Percentiles rank a stretch among this genome's conserved stretches.
phyloP scores from a whole-genome alignment of 2,888 invertebrate genomes.

The Cylindroiulus punctatus region DNA sequence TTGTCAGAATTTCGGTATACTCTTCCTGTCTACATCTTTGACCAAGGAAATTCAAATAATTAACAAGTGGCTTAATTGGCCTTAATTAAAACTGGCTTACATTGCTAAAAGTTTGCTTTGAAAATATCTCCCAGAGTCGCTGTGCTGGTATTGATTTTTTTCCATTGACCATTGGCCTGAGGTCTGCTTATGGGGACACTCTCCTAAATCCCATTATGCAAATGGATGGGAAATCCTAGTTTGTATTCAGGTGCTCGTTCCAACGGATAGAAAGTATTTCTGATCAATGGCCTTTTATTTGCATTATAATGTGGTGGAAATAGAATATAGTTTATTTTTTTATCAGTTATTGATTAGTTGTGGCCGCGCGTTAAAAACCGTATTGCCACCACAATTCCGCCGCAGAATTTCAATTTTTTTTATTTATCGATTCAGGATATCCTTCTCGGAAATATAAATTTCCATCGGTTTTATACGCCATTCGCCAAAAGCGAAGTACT shows the following conservation, averaged over 20 bases:
- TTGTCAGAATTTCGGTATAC: no score
- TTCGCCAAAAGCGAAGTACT: neutral
- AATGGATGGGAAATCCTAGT: neutral
- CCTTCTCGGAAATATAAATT: constrained; percentile 9
- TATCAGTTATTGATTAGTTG: constrained; percentile 6
- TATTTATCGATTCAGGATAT: neutral
- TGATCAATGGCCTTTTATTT: constrained; percentile 30
- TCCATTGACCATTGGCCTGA: neutral
- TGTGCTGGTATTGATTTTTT: neutral
- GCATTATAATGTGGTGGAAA: neutral
- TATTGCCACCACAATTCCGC: neutral
- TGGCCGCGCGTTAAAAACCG: neutral
- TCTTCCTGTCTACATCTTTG: no score
- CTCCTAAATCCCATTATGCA: neutral
- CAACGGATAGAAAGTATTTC: neutral
- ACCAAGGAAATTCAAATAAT: no score
- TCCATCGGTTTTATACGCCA: constrained; percentile 20
- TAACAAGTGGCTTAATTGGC: no score
- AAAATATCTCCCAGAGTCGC: neutral
- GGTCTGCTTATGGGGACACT: neutral
- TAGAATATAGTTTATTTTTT: constrained; percentile 31
- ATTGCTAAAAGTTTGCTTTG: no score
- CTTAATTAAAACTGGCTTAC: no score
- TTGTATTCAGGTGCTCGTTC: neutral
- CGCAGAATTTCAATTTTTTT: constrained; percentile 5